Evolutionary conservation across 2,888 invertebrate genomes (phyloP), one percentile per base, ranked within the genome.

Genomic region (Apocheima hispidaria): DNA sequence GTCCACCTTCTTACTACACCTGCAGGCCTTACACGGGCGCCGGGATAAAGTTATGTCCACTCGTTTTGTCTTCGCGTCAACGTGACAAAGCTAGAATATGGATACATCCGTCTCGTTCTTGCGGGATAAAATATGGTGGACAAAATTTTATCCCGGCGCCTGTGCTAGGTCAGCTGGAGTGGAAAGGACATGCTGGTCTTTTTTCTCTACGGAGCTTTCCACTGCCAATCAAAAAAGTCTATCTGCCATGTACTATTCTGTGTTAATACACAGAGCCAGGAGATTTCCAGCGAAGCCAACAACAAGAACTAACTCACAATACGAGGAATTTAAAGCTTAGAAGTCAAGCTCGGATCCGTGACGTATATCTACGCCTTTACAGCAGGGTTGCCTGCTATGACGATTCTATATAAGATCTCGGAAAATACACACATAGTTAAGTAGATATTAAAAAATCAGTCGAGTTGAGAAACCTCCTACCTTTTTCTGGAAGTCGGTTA

Each of bases 261-360:
- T 28, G n/a, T 30, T 16, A 49, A 59, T 35, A 54, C 60, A 20
- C 14, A 26, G 58, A 58, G 49, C 41, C 49, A 41, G 14, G 53
- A 60, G 60, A 60, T 60, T 59, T 60, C 60, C 46, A 35, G 60
- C 26, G 36, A 60, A 60, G 48, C 43, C 48, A 53, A 41, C 41
- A 60, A 54, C 60, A 60, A 60, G 60, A 54, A 54, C 48, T 59
- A 59, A 59, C 48, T 53, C 35, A 53, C 53, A 43, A 36, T 60
- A 54, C 60, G 26, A 35, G 53, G 60, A 60, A 60, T 54, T 54
- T 49, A 41, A 54, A 54, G 53, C 60, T 53, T 50, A 54, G 41
- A 50, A 60, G 54, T 54, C 49, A 50, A 51, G 60, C 44, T 23
- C 12, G 51, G 51, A 52, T 62, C 48, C 35, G 56, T 51, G 49